Evolutionary conservation across 2,888 invertebrate species (phyloP).

Genomic region (Leptothorax acervorum): DNA sequence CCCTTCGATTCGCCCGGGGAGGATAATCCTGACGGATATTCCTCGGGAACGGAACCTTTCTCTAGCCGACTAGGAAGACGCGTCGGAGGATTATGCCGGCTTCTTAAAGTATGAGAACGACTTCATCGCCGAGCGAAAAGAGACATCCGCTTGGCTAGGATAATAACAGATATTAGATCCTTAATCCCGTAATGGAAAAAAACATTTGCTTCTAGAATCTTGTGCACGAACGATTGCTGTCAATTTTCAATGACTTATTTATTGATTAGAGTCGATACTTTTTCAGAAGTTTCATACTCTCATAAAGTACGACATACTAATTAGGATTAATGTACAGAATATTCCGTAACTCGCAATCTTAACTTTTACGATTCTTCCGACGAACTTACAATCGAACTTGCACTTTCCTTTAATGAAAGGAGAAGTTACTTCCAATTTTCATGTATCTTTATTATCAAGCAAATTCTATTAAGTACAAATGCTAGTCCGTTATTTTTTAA

Average conservation of each 20-base stretch:
- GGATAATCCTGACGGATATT: conserved; percentile 76
- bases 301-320: neutral
- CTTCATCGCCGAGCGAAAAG: conserved; percentile 11
- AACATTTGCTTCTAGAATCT: neutral
- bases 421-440: neutral
- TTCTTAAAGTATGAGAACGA: conserved; percentile 22
- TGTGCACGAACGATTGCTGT: neutral
- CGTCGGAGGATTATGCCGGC: conserved; percentile 6
- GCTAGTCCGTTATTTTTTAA: neutral
- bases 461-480: neutral
- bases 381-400: neutral
- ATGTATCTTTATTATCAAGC: neutral
- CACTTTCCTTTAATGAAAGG: neutral
- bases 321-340: neutral
- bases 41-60: conserved; percentile 49
- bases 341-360: neutral
- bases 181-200: neutral
- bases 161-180: conserved; percentile 27
- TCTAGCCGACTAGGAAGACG: conserved; percentile 7
- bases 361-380: neutral
- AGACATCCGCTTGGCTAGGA: neutral
- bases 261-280: neutral
- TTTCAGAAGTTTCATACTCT: neutral
- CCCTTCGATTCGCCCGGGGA: conserved; percentile 44
- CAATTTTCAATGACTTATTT: neutral